Evolutionary conservation across 1,140 invertebrate genomes (phyloP).

Genomic region (Pogonomyrmex californicus): DNA sequence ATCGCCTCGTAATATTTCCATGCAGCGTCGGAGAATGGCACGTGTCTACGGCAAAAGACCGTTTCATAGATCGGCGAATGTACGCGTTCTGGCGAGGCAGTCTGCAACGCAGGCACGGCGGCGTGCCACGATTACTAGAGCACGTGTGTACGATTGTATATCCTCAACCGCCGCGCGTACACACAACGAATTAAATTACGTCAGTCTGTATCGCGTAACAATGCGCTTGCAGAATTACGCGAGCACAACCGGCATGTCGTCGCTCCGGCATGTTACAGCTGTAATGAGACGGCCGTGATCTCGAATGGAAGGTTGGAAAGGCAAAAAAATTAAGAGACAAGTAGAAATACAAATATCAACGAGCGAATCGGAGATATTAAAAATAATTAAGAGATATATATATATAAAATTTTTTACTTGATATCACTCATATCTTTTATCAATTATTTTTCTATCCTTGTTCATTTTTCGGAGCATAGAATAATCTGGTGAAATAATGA

Average conservation of each 20-base stretch:
- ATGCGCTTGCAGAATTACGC: constrained; percentile 73
- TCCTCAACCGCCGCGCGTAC: constrained; percentile 44
- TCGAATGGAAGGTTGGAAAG: constrained; percentile 50
- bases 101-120: constrained; percentile 51
- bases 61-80: constrained; percentile 69
- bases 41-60: constrained; percentile 51
- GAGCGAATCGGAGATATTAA: background rate
- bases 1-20: constrained; percentile 54
- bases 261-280: constrained; percentile 69
- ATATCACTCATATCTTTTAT: background rate
- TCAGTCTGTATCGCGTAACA: constrained; percentile 77
- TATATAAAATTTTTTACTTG: background rate
- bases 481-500: background rate
- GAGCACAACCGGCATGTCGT: constrained; percentile 67
- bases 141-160: constrained; percentile 75
- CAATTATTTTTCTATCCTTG: background rate
- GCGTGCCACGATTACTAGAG: constrained; percentile 70
- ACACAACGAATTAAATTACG: constrained; percentile 77
- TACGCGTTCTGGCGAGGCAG: constrained; percentile 60
- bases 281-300: constrained; percentile 75
- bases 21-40: background rate
- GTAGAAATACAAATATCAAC: background rate
- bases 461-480: background rate
- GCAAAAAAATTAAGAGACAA: constrained; percentile 43
- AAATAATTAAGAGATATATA: background rate